Base-by-base conservation (phyloP, 2,888 invertebrate species). In the Choristoneura rosaceana region DNA sequence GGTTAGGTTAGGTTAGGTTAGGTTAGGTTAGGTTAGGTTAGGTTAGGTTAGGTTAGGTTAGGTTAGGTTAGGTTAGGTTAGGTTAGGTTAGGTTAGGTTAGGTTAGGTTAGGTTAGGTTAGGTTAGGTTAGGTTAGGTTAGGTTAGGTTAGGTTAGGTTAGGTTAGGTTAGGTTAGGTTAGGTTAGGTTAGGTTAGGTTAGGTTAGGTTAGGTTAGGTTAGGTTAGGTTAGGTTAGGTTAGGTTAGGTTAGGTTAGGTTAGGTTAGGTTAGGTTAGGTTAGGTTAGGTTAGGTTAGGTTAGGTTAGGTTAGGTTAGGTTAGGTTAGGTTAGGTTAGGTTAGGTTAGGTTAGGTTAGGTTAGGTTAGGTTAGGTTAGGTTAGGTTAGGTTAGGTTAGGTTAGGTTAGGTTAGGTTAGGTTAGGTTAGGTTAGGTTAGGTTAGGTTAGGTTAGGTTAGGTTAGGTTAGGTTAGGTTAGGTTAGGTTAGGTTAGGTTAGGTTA, bases 211-310 rank as follows among this genome's bases (percentile, higher is more conserved):
- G 65, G 65, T 65, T 65, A 65, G 65, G 65, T 65, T 65, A 10
- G 65, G 64, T 64, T 64, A 52, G 65, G 52, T 65, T 65, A 65
- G 66, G 66, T 66, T 66, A 66, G 58, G 66, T 66, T 58, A 58
- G 55, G 66, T 55, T 66, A 66, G 55, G 66, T 58, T 25, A 67
- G 62, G 15, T 62, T 69, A 70, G 70, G 70, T 70, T 70, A 70
- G 70, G 70, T 70, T 70, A 70, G 70, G 70, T 70, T 70, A 70
- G 70, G 70, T 70, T 70, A 70, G 70, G 70, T 70, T 70, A 70
- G 70, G 70, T 70, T 70, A 70, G 62, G 62, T 62, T 66, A 66
- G 66, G 66, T 66, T 66, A 66, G 66, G 66, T 66, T 66, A 66
- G 66, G 66, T 62, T 62, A 62, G 62, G 62, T 62, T 62, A 62